Evolutionary conservation across 1,140 invertebrate genomes (phyloP).

Genomic region (Laodelphax striatellus): DNA sequence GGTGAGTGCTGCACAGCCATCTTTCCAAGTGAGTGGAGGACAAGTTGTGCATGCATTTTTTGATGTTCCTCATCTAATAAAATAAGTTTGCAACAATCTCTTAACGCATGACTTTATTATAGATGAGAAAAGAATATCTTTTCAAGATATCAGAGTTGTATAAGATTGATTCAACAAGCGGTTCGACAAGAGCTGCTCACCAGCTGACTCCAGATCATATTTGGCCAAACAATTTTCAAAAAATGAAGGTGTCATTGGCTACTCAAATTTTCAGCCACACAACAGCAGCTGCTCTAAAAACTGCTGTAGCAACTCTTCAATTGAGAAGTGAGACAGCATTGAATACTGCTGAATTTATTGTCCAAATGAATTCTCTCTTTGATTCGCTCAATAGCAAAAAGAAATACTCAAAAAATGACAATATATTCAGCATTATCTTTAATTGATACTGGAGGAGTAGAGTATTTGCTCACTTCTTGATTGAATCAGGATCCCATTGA

Average conservation of each 20-base stretch:
- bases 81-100: background rate
- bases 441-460: too few relatives aligned
- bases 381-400: too few relatives aligned
- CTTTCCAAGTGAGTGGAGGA: background rate
- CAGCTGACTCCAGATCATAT: background rate
- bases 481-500: too few relatives aligned
- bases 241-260: background rate
- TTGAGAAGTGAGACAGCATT: background rate
- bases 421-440: too few relatives aligned
- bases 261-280: too few relatives aligned
- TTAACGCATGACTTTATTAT: background rate
- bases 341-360: background rate
- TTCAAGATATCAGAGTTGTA: background rate
- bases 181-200: background rate
- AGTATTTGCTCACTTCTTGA: too few relatives aligned
- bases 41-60: background rate
- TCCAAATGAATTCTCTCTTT: slow-evolving; percentile 1
- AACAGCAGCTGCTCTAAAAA: background rate
- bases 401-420: too few relatives aligned
- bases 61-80: background rate
- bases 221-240: background rate
- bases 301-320: background rate
- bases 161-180: background rate
- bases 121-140: background rate
- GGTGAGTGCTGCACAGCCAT: background rate